These are phyloP conservation scores for Elgonia sp. DNA, from an alignment of 2,888 invertebrate species.

Conservation along the genomic window DNA sequence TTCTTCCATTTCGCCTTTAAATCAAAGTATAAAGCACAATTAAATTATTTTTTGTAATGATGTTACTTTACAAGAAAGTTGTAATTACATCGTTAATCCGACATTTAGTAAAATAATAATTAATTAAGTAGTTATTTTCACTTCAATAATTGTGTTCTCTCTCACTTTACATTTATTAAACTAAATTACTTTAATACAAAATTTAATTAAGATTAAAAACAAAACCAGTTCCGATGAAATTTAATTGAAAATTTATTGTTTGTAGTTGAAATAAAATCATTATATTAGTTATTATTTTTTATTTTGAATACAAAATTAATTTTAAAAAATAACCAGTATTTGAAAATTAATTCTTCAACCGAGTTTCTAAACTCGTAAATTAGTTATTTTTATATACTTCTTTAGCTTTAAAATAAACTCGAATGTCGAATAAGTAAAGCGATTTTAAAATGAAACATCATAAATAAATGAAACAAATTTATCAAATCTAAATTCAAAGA, in stretches of 20 bases:
- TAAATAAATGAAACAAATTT: neutral
- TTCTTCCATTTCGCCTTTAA: no score
- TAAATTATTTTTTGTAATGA: no score
- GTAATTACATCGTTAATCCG: neutral
- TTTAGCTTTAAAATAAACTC: constrained; percentile 9
- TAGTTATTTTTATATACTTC: constrained; percentile 27
- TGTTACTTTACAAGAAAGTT: neutral
- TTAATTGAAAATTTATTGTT: no score
- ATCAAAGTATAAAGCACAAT: no score
- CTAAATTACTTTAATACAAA: no score
- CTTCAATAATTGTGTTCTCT: neutral
- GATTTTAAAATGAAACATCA: neutral
- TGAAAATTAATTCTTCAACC: neutral
- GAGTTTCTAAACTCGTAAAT: constrained; percentile 19
- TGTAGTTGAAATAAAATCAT: no score
- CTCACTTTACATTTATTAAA: no score
- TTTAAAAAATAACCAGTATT: neutral
- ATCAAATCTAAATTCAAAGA: no score
- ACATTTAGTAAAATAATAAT: constrained; percentile 1
- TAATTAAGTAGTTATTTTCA: neutral
- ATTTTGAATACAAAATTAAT: neutral
- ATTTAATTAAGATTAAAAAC: no score
- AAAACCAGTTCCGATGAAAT: no score
- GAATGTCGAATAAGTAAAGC: neutral
- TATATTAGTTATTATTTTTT: neutral